Conservation (phyloP, 1,140 invertebrate genomes). For the Drosophila takahashii region DNA sequence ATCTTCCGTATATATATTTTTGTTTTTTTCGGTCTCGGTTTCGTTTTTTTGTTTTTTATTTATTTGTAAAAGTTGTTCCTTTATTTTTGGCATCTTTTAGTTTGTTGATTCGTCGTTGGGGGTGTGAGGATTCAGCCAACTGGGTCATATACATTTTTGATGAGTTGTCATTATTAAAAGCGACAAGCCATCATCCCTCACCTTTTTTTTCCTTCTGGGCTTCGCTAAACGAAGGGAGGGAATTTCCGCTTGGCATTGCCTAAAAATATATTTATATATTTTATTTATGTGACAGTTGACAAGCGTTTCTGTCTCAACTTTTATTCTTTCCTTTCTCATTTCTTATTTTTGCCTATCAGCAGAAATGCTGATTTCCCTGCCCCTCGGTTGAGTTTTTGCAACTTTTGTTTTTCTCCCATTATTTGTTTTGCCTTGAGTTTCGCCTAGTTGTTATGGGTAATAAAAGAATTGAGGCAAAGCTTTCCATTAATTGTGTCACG, state of each 20-base stretch:
- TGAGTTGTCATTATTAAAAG: conserved; percentile 82
- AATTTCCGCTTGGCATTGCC: conserved; percentile 43
- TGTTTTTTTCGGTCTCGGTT: conserved; percentile 19
- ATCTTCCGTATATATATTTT: conserved; percentile 34
- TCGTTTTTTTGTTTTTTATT: background rate
- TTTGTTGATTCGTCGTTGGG: conserved; percentile 45
- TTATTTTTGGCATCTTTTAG: conserved; percentile 59
- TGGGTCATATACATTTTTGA: conserved; percentile 83
- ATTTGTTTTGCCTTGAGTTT: conserved; percentile 27
- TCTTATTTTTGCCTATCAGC: conserved; percentile 47
- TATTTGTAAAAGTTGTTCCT: conserved; percentile 23
- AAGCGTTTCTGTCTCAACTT: conserved; percentile 45
- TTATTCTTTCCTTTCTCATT: conserved; percentile 29
- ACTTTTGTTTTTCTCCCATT: conserved; percentile 13
- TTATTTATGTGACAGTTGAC: conserved; percentile 80
- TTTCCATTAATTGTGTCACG: conserved; percentile 67
- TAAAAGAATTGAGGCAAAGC: conserved; percentile 52
- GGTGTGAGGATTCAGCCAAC: conserved; percentile 42
- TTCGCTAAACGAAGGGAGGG: conserved; percentile 41
- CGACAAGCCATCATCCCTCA: conserved; percentile 31
- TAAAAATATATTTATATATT: conserved; percentile 64
- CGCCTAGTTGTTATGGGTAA: conserved; percentile 31
- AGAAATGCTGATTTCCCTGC: conserved; percentile 31
- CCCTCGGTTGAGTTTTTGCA: conserved; percentile 21
- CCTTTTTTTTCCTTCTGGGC: background rate